phyloP scores from a whole-genome alignment of 2,888 invertebrate species.

The Mamestra brassicae region DNA sequence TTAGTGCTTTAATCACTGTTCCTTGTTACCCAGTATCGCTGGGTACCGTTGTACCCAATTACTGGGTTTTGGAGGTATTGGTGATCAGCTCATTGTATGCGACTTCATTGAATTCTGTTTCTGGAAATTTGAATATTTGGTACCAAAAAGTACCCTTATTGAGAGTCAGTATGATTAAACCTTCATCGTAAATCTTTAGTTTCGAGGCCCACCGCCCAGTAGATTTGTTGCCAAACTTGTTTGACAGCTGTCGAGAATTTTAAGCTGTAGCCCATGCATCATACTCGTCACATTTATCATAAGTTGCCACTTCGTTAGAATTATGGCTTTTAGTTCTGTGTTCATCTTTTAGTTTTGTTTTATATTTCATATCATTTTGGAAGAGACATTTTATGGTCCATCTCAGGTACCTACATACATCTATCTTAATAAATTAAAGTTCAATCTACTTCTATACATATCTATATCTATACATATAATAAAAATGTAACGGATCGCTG shows the following conservation, averaged over 20 bases:
- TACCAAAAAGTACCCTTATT: background rate
- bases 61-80: too few relatives aligned
- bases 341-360: slow-evolving; percentile 34
- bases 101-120: too few relatives aligned
- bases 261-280: slow-evolving; percentile 48
- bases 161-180: slow-evolving; percentile 4
- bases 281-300: slow-evolving; percentile 50
- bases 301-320: slow-evolving; percentile 45
- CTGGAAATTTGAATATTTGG: too few relatives aligned
- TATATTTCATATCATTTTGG: slow-evolving; percentile 6
- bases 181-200: slow-evolving; percentile 35
- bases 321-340: slow-evolving; percentile 32
- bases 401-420: too few relatives aligned
- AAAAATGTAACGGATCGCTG: too few relatives aligned
- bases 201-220: slow-evolving; percentile 42
- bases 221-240: slow-evolving; percentile 63
- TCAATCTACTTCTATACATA: background rate
- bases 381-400: background rate
- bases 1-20: too few relatives aligned
- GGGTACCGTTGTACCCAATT: too few relatives aligned
- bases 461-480: too few relatives aligned
- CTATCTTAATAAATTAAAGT: background rate
- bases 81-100: background rate
- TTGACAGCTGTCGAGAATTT: slow-evolving; percentile 61
- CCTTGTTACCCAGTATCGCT: too few relatives aligned